Evolutionary conservation across 2,797 vertebrate species (phyloP).

Genomic region (Danio aesculapii): DNA sequence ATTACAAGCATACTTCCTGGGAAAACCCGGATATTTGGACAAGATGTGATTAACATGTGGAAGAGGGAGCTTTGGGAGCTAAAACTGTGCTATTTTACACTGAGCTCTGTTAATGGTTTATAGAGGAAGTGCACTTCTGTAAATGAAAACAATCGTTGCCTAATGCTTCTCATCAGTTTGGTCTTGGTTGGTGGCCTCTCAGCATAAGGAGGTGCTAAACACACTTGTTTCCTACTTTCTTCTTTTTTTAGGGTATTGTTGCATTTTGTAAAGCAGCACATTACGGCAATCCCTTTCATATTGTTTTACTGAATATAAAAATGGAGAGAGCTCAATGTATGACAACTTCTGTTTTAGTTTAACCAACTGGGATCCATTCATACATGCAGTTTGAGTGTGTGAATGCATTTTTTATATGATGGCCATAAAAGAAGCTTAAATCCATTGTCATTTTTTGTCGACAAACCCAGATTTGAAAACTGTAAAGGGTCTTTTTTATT

Average conservation of each 20-base stretch:
- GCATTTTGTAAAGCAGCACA: background rate
- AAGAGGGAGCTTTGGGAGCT: slow-evolving; percentile 49
- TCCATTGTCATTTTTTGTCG: too few species aligned
- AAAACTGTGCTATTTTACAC: slow-evolving; percentile 48
- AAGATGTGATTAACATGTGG: slow-evolving; percentile 54
- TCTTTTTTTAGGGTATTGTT: background rate
- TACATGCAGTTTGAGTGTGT: too few species aligned
- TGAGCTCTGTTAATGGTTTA: slow-evolving; percentile 48
- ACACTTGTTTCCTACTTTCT: slow-evolving; percentile 23
- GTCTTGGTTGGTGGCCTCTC: slow-evolving; percentile 43
- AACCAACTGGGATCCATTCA: background rate
- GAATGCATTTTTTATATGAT: too few species aligned
- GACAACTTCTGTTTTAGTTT: slow-evolving; percentile 9
- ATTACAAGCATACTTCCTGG: slow-evolving; percentile 43
- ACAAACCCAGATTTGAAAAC: too few species aligned
- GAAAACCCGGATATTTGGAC: slow-evolving; percentile 40
- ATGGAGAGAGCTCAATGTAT: background rate
- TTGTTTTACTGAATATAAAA: too few species aligned
- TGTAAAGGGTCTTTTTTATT: too few species aligned
- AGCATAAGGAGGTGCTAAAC: slow-evolving; percentile 24
- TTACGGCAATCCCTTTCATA: background rate
- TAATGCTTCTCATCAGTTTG: slow-evolving; percentile 55
- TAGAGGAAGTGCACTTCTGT: slow-evolving; percentile 52
- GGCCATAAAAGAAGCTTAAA: too few species aligned
- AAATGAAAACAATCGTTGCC: slow-evolving; percentile 48